Conservation (phyloP, 2,113 vertebrate genomes). For the Otolemur garnettii region DNA sequence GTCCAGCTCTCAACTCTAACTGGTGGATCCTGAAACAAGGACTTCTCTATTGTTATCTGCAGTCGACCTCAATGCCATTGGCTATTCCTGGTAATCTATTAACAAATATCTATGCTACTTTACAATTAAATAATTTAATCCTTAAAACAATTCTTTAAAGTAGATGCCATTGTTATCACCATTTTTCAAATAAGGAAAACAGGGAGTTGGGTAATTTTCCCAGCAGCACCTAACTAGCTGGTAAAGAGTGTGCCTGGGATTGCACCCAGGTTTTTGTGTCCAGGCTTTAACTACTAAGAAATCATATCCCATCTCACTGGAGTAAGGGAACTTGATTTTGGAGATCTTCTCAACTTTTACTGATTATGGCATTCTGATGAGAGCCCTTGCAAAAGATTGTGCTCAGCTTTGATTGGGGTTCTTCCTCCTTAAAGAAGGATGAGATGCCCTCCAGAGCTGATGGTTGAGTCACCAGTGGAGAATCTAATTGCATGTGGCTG, state of each 20-base stretch:
- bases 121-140: neutral
- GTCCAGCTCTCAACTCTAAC: neutral
- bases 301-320: neutral
- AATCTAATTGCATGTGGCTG: neutral
- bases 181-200: conserved; percentile 4
- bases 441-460: neutral
- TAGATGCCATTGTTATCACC: neutral
- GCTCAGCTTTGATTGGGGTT: neutral
- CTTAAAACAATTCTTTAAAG: neutral
- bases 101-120: neutral
- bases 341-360: neutral
- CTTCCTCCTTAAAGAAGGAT: neutral
- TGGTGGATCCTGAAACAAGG: neutral
- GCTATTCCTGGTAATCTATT: conserved; percentile 2
- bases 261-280: neutral
- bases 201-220: neutral
- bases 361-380: neutral
- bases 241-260: neutral
- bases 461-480: neutral
- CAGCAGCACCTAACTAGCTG: neutral
- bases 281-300: neutral
- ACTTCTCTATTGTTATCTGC: neutral
- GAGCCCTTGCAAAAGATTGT: neutral
- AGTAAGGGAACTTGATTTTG: neutral
- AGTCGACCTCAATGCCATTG: neutral